Percentiles rank a stretch among this genome's conserved stretches.
Evolutionary conservation across 2,888 invertebrate genomes (phyloP).

Genomic region (Polymixis flavicincta): DNA sequence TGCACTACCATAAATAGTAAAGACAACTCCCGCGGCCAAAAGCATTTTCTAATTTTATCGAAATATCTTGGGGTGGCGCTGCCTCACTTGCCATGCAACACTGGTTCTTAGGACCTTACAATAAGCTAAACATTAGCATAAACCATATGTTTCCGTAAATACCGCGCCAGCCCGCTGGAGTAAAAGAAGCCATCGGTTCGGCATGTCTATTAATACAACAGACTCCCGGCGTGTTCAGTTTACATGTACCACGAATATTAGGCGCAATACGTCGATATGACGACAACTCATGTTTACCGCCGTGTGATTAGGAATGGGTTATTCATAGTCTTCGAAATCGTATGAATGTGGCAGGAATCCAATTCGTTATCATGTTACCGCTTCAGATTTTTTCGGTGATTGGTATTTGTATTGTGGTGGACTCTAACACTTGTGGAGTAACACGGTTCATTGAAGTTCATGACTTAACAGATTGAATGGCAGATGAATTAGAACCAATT

Average conservation of each 20-base stretch:
- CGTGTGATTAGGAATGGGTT: slow-evolving; percentile 53
- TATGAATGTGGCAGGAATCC: slow-evolving; percentile 58
- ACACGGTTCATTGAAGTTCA: slow-evolving; percentile 54
- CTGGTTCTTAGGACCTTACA: slow-evolving; percentile 61
- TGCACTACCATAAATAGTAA: slow-evolving; percentile 89
- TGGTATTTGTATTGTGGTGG: slow-evolving; percentile 38
- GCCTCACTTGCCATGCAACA: slow-evolving; percentile 65
- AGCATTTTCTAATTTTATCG: slow-evolving; percentile 87
- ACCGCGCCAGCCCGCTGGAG: slow-evolving; percentile 68
- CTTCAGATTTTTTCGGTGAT: slow-evolving; percentile 43
- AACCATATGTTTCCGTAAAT: slow-evolving; percentile 77
- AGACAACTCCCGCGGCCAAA: slow-evolving; percentile 82
- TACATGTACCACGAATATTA: slow-evolving; percentile 65
- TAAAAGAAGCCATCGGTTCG: slow-evolving; percentile 72
- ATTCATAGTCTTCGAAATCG: slow-evolving; percentile 55
- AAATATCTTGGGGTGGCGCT: slow-evolving; percentile 70
- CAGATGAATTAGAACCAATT: slow-evolving; percentile 38
- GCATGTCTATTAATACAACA: slow-evolving; percentile 76
- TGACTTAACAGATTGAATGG: slow-evolving; percentile 32
- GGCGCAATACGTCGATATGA: slow-evolving; percentile 66
- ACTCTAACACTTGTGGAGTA: slow-evolving; percentile 36
- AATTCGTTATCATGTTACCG: slow-evolving; percentile 50
- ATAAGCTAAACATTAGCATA: slow-evolving; percentile 70
- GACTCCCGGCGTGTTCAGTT: slow-evolving; percentile 75
- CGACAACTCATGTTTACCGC: slow-evolving; percentile 65